Base-by-base conservation (phyloP, 2,797 vertebrate genomes). In the Amniataba percoides region DNA sequence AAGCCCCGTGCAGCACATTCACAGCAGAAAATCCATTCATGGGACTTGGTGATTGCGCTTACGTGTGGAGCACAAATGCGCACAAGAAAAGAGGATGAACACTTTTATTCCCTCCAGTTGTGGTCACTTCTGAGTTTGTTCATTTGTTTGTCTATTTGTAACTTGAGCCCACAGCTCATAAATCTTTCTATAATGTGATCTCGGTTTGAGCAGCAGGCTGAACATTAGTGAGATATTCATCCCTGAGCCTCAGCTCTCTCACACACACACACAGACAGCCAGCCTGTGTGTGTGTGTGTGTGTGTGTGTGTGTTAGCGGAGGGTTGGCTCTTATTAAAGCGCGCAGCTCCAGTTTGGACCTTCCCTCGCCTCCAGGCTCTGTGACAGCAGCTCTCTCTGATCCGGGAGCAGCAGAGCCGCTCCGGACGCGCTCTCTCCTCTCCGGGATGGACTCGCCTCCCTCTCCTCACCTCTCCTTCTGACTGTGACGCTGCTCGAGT, bases 341-440 rank as follows among this genome's bases (percentile, higher is more conserved):
- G 72, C 68, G 49, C 48, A 69, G 68, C 77, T 87, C 68, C 80
- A 80, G 76, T 82, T 68, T 87, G 86, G 91, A 89, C 67, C 87
- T 80, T 88, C 83, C 70, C 81, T 86, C 57, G 70, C 82, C 72
- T 61, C n/a, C 31, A 81, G 14, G 19, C 73, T 76, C 80, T 31
- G 16, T 51, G 1, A 68, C 42, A 62, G 23, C 75, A 48, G n/a
- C 49, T 14, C 51, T 10, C 43, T 70, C 74, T 59, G 83, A 78
- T 86, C 77, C 55, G 66, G 73, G 81, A 84, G 12, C 81, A 69
- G 76, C 78, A 39, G 6, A 57, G 16, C 77, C 86, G 78, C 79
- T 59, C 56, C 78, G 46, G 71, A 82, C 82, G 77, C 89, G 58
- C 85, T 71, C 68, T 77, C 57, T 56, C 64, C 67, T 67, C 9